Percentiles rank a stretch among this genome's conserved stretches.
Conservation (phyloP, 2,113 vertebrate species). For the Caracal caracal region DNA sequence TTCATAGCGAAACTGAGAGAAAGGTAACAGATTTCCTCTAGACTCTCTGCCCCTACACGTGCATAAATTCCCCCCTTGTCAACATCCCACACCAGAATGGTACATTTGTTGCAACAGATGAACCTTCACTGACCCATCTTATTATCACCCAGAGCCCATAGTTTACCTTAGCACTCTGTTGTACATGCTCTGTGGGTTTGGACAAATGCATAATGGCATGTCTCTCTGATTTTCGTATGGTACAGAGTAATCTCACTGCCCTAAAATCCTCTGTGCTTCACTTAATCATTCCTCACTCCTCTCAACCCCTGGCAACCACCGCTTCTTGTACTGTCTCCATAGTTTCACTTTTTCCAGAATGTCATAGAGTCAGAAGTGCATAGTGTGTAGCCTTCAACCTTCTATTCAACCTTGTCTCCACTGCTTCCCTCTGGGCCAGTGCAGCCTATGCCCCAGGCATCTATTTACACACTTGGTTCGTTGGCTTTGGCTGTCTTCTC, state of each 20-base stretch:
- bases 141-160: not conserved
- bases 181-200: not conserved
- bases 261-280: not conserved
- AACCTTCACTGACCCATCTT: not conserved
- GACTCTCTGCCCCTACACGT: not conserved
- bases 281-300: not conserved
- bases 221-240: too few relatives aligned
- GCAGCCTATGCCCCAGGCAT: rapidly evolving
- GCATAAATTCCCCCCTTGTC: too few relatives aligned
- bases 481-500: not conserved
- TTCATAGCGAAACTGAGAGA: not conserved
- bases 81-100: not conserved
- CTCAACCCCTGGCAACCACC: not conserved
- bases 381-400: not conserved
- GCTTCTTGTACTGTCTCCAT: not conserved
- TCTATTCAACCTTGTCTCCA: not conserved
- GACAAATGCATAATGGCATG: not conserved
- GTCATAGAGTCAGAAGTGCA: not conserved
- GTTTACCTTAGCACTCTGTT: too few relatives aligned
- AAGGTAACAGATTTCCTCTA: not conserved
- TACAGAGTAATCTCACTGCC: not conserved
- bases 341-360: not conserved
- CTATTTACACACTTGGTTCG: not conserved
- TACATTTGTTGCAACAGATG: not conserved
- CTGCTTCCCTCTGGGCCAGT: rapidly evolving